Evolutionary conservation across 2,888 invertebrate genomes (phyloP).

Genomic region (Chalcosyrphus nemorum): DNA sequence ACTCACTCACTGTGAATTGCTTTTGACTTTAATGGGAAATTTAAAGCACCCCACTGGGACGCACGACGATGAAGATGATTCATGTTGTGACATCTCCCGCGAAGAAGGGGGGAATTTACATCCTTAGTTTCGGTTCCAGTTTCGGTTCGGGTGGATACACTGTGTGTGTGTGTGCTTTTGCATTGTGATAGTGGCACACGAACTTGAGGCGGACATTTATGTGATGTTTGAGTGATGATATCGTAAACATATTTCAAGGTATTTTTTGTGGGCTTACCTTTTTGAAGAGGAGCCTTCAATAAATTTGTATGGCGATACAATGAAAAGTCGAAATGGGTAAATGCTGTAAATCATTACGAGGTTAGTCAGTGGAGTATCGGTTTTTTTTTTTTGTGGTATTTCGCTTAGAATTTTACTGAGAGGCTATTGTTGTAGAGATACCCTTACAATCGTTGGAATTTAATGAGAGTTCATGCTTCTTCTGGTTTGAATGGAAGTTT

Average conservation of each 20-base stretch:
- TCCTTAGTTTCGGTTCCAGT: neutral
- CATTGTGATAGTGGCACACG: constrained; percentile 11
- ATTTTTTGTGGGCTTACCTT: neutral
- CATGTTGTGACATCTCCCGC: constrained; percentile 3
- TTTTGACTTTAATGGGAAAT: constrained; percentile 31
- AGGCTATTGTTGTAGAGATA: neutral
- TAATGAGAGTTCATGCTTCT: too few species aligned
- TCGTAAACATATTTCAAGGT: constrained; percentile 13
- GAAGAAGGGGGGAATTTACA: neutral
- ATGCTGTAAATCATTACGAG: neutral
- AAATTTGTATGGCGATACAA: neutral
- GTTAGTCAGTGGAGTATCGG: neutral
- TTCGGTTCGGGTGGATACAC: neutral
- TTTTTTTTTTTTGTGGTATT: neutral
- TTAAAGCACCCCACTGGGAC: constrained; percentile 7
- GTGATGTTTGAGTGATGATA: constrained; percentile 33
- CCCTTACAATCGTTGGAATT: too few species aligned
- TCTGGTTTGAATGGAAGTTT: too few species aligned
- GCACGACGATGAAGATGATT: neutral
- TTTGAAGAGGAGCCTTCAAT: neutral
- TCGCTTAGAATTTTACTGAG: neutral
- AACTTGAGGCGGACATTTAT: constrained; percentile 23
- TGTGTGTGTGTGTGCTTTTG: too few species aligned
- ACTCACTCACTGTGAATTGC: neutral
- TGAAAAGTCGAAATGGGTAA: neutral